Evolutionary conservation across 2,113 vertebrate species (phyloP).

Genomic region (Collichthys lucidus): DNA sequence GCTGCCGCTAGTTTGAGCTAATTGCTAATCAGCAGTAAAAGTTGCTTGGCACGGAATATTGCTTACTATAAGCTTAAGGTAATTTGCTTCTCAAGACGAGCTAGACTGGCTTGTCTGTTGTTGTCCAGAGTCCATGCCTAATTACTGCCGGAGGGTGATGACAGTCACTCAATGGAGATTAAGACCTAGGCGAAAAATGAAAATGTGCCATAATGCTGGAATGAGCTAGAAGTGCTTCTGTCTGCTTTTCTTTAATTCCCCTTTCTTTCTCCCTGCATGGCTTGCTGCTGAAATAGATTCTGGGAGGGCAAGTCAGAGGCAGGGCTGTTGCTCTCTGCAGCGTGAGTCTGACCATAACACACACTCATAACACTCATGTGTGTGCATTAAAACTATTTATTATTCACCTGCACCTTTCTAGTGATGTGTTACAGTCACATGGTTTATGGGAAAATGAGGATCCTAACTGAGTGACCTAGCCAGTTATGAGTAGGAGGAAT

Average conservation of each 20-base stretch:
- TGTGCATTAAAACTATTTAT: background rate
- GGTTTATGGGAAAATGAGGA: background rate
- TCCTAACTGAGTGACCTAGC: background rate
- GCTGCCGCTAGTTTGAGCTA: slow-evolving; percentile 84
- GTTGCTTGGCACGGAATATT: slow-evolving; percentile 86
- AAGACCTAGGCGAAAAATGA: slow-evolving; percentile 81
- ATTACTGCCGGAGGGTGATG: slow-evolving; percentile 84
- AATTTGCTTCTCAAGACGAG: slow-evolving; percentile 85
- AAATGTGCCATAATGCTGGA: slow-evolving; percentile 83
- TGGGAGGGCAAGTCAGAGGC: background rate
- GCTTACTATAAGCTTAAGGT: slow-evolving; percentile 87
- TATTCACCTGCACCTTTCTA: background rate
- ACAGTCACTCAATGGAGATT: slow-evolving; percentile 86
- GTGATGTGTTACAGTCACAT: background rate
- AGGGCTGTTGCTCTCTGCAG: background rate
- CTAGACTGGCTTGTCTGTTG: slow-evolving; percentile 82
- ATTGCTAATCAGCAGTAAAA: slow-evolving; percentile 89
- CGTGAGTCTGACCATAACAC: background rate
- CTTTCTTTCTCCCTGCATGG: slow-evolving; percentile 51
- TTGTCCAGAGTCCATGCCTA: slow-evolving; percentile 84
- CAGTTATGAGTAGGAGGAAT: background rate
- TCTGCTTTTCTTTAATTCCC: slow-evolving; percentile 77
- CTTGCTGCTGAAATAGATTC: slow-evolving; percentile 71
- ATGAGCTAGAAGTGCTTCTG: slow-evolving; percentile 81
- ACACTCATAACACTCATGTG: background rate